phyloP scores from a whole-genome alignment of 2,797 vertebrate genomes.

The Sebastes taczanowskii region DNA sequence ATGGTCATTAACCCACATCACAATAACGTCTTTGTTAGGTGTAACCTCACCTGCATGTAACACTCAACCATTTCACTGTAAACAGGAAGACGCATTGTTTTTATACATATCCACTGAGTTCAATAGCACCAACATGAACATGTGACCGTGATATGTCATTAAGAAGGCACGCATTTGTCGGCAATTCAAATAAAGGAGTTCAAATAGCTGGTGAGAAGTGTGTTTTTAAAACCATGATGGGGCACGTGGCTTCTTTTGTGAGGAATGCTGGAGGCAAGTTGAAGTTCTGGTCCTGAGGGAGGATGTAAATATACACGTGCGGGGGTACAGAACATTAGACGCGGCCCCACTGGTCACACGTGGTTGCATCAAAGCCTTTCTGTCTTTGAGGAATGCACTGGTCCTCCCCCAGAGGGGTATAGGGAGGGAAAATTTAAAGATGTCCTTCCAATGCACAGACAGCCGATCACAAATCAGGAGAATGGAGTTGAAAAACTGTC shows the following conservation, averaged over 20 bases:
- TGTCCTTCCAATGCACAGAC: background rate
- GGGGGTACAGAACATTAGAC: background rate
- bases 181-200: background rate
- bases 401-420: background rate
- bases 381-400: constrained; percentile 46
- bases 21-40: background rate
- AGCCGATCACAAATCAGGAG: constrained; percentile 27
- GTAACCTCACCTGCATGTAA: constrained; percentile 10
- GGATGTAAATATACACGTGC: constrained; percentile 48
- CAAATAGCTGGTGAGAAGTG: background rate
- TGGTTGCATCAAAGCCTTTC: constrained; percentile 44
- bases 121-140: constrained; percentile 42
- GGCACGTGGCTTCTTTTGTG: constrained; percentile 3
- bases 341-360: constrained; percentile 10
- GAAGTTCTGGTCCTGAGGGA: constrained; percentile 15
- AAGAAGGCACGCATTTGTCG: constrained; percentile 50
- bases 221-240: background rate
- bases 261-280: constrained; percentile 23
- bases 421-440: constrained; percentile 5
- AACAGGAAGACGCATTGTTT: constrained; percentile 13
- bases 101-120: constrained; percentile 29
- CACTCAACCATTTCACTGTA: constrained; percentile 31
- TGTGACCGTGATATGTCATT: constrained; percentile 1
- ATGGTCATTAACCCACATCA: background rate
- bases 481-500: background rate